phyloP scores from a whole-genome alignment of 2,797 vertebrate species.

The Phalloptychus januarius region DNA sequence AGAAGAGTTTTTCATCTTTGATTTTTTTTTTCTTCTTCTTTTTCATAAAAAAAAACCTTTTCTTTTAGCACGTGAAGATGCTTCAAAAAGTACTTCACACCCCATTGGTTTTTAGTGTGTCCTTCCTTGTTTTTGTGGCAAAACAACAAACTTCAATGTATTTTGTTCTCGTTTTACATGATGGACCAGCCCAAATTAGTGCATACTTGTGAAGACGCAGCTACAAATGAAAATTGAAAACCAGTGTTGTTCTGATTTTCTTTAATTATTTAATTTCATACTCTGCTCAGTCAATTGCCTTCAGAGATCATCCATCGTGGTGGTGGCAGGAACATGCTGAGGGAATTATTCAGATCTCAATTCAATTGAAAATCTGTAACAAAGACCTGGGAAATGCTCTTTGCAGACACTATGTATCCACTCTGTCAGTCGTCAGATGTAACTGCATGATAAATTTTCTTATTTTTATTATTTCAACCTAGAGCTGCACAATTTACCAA shows the following conservation, averaged over 20 bases:
- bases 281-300: too few species aligned
- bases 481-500: background rate
- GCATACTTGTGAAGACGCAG: background rate
- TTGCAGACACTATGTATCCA: background rate
- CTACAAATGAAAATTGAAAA: background rate
- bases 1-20: slow-evolving; percentile 4
- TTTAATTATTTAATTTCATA: background rate
- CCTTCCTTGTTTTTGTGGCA: background rate
- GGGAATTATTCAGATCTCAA: background rate
- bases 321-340: background rate
- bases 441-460: background rate
- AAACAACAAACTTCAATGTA: background rate
- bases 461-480: background rate
- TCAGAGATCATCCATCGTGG: background rate
- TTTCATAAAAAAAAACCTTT: too few species aligned
- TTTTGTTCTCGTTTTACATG: background rate
- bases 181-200: background rate
- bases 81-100: background rate
- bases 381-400: background rate
- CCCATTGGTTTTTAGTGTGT: background rate
- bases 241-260: background rate
- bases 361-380: background rate
- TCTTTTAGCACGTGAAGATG: background rate
- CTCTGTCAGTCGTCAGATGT: too few species aligned
- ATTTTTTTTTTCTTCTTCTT: background rate